These are phyloP conservation scores for Periphyllus acericola DNA, from an alignment of 2,888 invertebrate genomes.

Conservation along the genomic window DNA sequence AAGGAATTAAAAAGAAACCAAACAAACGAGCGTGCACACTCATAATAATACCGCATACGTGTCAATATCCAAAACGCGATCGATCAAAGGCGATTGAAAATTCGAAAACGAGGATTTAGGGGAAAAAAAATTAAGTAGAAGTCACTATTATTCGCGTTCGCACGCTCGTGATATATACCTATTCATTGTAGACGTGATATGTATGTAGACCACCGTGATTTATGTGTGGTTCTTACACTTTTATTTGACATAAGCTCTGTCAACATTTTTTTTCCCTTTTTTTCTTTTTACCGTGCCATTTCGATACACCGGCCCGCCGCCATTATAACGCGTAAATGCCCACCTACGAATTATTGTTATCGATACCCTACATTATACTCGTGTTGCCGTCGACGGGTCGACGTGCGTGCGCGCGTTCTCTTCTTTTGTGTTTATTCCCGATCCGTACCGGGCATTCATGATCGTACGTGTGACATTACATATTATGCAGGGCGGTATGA, in stretches of 20 bases:
- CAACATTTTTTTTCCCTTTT: no score
- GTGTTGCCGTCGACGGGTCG: no score
- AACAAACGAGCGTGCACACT: background rate
- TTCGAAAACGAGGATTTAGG: background rate
- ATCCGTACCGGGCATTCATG: background rate
- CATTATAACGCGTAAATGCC: no score
- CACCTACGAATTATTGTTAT: no score
- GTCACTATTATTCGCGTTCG: background rate
- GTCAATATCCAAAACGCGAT: background rate
- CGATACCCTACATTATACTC: no score
- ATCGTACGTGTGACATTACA: no score
- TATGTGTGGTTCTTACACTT: no score
- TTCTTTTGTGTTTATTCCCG: background rate
- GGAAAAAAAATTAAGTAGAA: background rate
- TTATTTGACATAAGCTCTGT: no score
- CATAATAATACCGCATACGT: background rate
- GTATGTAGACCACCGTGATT: no score
- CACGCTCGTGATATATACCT: background rate
- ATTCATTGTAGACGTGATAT: no score
- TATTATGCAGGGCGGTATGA: background rate
- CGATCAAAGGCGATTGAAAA: background rate
- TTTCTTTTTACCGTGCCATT: no score
- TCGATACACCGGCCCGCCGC: no score
- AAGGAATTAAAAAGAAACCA: background rate
- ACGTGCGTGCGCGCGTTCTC: background rate